These are phyloP conservation scores for Rotaria socialis DNA, from an alignment of 2,888 invertebrate species.

Conservation along the genomic window DNA sequence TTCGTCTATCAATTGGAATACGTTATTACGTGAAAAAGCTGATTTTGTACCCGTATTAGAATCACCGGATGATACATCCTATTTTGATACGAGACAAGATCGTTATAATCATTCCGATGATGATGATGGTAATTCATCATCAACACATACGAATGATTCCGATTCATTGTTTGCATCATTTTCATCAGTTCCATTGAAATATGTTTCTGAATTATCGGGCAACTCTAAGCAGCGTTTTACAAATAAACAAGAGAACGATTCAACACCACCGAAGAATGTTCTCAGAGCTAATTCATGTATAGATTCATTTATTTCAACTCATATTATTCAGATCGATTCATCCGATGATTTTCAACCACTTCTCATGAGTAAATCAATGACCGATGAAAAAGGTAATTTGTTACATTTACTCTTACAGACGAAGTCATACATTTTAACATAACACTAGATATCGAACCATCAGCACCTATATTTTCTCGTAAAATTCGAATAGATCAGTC, in stretches of 20 bases:
- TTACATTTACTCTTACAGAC: neutral
- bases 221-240: neutral
- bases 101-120: constrained; percentile 42
- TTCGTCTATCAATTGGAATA: constrained; percentile 87
- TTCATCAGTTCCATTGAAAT: neutral
- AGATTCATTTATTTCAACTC: neutral
- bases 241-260: neutral
- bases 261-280: neutral
- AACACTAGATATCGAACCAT: too few relatives aligned
- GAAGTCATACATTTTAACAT: too few relatives aligned
- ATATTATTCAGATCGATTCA: neutral
- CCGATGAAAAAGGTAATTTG: neutral
- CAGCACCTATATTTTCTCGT: too few relatives aligned
- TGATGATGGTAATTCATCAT: neutral
- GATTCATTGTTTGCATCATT: constrained; percentile 20
- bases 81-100: constrained; percentile 66
- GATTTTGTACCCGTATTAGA: constrained; percentile 97
- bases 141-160: neutral
- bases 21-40: constrained; percentile 86
- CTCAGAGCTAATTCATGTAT: constrained; percentile 7
- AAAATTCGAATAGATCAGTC: too few relatives aligned
- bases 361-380: neutral
- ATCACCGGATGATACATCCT: constrained; percentile 83
- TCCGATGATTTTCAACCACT: neutral
- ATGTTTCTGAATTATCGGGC: neutral